Evolutionary conservation across 2,888 invertebrate genomes (phyloP), one percentile per base, ranked within the genome.

Genomic region (Phaonia tiefii): DNA sequence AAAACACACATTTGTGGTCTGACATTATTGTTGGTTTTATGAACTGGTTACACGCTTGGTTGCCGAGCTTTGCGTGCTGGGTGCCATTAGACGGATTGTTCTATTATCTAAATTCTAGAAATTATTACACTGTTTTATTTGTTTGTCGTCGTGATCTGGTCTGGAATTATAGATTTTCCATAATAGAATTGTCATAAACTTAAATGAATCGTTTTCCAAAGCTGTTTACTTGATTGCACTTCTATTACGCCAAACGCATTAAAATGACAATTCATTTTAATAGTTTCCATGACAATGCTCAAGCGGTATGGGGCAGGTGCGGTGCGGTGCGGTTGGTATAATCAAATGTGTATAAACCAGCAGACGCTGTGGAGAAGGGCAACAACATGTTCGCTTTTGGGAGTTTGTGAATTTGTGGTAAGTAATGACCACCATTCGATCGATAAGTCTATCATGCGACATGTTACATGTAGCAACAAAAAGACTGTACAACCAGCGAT

Each of bases 31-130:
- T 77, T 58, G 75, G 60, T 56, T 66, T 75, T 77, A 75, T 82
- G 79, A 70, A 74, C 85, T 86, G 88, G 88, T 88, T 88, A 86
- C 46, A 88, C 88, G 88, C 87, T 86, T 88, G 86, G 87, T 84
- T 88, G 86, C 84, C 85, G 86, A 83, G 85, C 84, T 87, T 85
- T 86, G 88, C 88, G 88, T 88, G 88, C 85, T 86, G 84, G 83
- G 85, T 85, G 85, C 87, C 88, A 88, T 87, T 88, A 88, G 84
- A 17, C 67, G 60, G 25, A 25, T 39, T 73, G 20, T n/a, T 39
- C 10, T 69, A 42, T 75, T 49, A 83, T 84, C 85, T 81, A 83
- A 15, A 26, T n/a, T 69, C 39, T 2, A 82, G 83, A 84, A 84
- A 85, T 84, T 84, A 83, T 83, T 86, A 86, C 84, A 84, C 82